Base-by-base conservation (phyloP, 2,888 invertebrate species). In the Lepidonotus clava region DNA sequence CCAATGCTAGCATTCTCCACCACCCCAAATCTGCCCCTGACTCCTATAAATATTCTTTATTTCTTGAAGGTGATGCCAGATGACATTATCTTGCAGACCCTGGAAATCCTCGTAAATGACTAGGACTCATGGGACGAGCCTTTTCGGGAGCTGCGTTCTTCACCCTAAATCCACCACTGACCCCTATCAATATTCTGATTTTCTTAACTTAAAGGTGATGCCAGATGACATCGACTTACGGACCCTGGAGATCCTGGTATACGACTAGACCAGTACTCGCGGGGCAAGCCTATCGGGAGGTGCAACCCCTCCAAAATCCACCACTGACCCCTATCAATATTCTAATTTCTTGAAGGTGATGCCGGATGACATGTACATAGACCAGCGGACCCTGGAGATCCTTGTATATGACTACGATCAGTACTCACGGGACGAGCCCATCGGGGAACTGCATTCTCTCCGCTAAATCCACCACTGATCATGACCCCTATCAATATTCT, bases 361-460 rank as follows among this genome's bases (percentile, higher is more conserved):
- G n/a, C 51, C 77, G 1, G 34, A 46, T 21, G 87, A 87, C 21
- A n/a, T n/a, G n/a, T n/a, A n/a, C n/a, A 38, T 89, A 14, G 67
- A 61, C 46, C n/a, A 18, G n/a, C 71, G 46, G 38, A 95, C 95
- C 0, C 93, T 96, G 87, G 96, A 96, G 92, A 94, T 96, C 84
- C 92, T 96, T 4, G 91, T 96, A 0, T 96, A 95, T 90, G 96
- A 96, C 91, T 96, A 96, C 88, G 96, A 96, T 92, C 96, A 96
- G 2, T 96, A 96, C 92, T 92, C 93, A 14, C 94, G 96, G 96
- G 96, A 96, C 90, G 96, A 96, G 85, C 96, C 95, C 91, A 95
- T 96, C 86, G 96, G 96, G 8, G 95, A 96, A 86, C 93, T 95
- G 2, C 95, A 96, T 90, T n/a, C n/a, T n/a, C n/a, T n/a, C n/a